phyloP scores from a whole-genome alignment of 2,888 invertebrate genomes.

The Orchesella flavescens region DNA sequence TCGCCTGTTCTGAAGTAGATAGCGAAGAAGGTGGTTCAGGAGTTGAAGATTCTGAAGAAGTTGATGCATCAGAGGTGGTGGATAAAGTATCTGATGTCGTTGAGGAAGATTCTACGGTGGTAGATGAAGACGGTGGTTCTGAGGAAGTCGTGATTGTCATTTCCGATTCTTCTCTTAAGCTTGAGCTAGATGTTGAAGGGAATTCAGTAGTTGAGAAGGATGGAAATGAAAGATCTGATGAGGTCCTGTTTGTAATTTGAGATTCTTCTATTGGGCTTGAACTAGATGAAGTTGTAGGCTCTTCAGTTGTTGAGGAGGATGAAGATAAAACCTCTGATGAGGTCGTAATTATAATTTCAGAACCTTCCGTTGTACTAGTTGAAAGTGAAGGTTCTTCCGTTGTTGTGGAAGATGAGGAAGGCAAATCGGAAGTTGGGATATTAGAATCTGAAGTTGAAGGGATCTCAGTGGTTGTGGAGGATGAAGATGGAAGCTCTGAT shows the following conservation, averaged over 20 bases:
- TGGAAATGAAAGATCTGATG: too few species aligned
- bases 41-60: neutral
- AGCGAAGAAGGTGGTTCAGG: neutral
- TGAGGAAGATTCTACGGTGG: neutral
- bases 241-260: neutral
- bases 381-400: too few species aligned
- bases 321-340: neutral
- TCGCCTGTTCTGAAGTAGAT: slow-evolving; percentile 6
- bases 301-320: neutral
- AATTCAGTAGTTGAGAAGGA: neutral
- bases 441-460: neutral
- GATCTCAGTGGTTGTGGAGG: neutral
- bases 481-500: neutral
- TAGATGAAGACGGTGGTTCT: neutral
- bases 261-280: neutral
- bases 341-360: neutral
- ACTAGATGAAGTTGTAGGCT: neutral
- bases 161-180: neutral
- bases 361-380: neutral
- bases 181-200: neutral
- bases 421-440: neutral
- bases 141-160: neutral
- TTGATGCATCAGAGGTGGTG: neutral
- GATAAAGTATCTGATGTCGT: neutral
- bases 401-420: neutral